phyloP scores from a whole-genome alignment of 1,140 invertebrate species.

The Megalopta genalis region DNA sequence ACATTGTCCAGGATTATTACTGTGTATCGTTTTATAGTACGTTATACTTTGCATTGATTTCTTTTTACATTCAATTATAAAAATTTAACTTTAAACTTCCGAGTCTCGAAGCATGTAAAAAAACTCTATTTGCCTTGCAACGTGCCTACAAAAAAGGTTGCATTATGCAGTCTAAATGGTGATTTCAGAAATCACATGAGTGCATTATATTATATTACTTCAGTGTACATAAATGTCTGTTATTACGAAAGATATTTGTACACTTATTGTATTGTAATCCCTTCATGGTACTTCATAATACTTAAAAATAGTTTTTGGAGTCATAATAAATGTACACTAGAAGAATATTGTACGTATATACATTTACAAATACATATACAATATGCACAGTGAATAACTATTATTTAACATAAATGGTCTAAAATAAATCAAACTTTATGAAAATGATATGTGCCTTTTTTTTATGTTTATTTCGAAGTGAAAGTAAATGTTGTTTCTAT shows the following conservation, averaged over 20 bases:
- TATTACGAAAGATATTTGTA: conserved; percentile 42
- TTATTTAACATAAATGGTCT: conserved; percentile 40
- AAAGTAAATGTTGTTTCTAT: not conserved
- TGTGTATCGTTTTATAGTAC: not conserved
- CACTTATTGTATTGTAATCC: conserved; percentile 32
- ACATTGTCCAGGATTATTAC: not conserved
- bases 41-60: not conserved
- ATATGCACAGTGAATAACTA: conserved; percentile 50
- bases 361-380: conserved; percentile 33
- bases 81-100: not conserved
- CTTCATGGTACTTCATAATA: conserved; percentile 15
- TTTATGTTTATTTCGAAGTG: conserved; percentile 29
- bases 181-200: conserved; percentile 25
- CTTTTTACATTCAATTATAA: conserved; percentile 4
- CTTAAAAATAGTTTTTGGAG: conserved; percentile 32
- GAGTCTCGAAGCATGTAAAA: conserved; percentile 9
- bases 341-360: conserved; percentile 50
- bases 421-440: conserved; percentile 48
- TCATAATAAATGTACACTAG: conserved; percentile 36
- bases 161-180: conserved; percentile 48
- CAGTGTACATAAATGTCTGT: conserved; percentile 41
- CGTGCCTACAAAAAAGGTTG: conserved; percentile 56
- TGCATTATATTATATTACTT: conserved; percentile 41
- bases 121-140: conserved; percentile 50
- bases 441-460: conserved; percentile 51